Percentiles rank a stretch among this genome's conserved stretches.
These are phyloP conservation scores for Dolichotis patagonum DNA, from an alignment of 2,113 vertebrate genomes.

Conservation along the genomic window DNA sequence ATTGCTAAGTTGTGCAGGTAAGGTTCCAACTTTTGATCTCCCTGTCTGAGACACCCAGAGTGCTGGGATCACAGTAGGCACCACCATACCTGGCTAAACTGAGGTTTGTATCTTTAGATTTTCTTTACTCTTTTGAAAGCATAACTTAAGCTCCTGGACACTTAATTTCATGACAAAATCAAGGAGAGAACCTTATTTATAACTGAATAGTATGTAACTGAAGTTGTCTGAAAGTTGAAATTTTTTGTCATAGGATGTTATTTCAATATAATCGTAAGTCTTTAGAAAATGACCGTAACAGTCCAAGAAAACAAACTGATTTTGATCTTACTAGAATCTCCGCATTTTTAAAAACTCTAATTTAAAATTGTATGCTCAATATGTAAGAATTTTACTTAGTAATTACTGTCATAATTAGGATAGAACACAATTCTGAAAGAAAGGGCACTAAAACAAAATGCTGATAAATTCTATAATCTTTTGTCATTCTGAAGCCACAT, in stretches of 20 bases:
- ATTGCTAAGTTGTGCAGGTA: background rate
- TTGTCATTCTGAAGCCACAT: background rate
- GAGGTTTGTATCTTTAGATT: background rate
- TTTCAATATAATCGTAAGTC: background rate
- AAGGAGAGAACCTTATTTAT: background rate
- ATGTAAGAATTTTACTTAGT: background rate
- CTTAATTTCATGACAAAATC: background rate
- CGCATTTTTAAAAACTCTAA: background rate
- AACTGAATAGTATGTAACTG: background rate
- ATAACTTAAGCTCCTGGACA: background rate
- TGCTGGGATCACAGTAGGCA: background rate
- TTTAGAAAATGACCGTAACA: background rate
- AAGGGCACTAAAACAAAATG: background rate
- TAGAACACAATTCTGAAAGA: background rate
- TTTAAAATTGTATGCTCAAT: background rate
- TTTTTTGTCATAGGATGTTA: background rate
- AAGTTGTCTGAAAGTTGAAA: background rate
- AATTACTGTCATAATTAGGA: background rate
- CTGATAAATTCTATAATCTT: background rate
- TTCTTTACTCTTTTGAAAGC: background rate
- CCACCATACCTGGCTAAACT: background rate
- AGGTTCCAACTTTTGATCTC: background rate
- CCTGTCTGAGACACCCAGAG: background rate
- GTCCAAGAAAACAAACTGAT: slow-evolving; percentile 1
- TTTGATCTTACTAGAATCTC: background rate